phyloP scores from a whole-genome alignment of 2,797 vertebrate genomes.

The Sorex maritimensis region DNA sequence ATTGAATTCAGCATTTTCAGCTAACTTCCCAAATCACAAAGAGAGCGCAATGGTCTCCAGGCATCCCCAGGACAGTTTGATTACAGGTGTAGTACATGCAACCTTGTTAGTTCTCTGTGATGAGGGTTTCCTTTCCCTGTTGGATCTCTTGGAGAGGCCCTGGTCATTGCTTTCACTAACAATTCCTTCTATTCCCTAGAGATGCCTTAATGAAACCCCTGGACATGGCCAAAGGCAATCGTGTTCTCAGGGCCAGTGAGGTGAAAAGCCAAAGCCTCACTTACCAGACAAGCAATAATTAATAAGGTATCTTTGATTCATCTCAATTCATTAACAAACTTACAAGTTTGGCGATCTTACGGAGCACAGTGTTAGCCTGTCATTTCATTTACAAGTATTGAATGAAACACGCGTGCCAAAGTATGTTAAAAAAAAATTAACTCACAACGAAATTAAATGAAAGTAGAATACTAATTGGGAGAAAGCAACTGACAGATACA shows the following conservation, averaged over 20 bases:
- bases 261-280: slow-evolving; percentile 95
- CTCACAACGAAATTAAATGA: slow-evolving; percentile 91
- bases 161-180: slow-evolving; percentile 96
- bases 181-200: slow-evolving; percentile 96
- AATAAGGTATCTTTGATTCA: slow-evolving; percentile 94
- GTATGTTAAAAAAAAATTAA: slow-evolving; percentile 88
- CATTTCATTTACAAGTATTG: slow-evolving; percentile 90
- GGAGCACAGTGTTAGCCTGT: slow-evolving; percentile 86
- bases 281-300: slow-evolving; percentile 94
- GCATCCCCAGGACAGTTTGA: slow-evolving; percentile 92
- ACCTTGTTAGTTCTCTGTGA: slow-evolving; percentile 92
- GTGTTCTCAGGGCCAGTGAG: slow-evolving; percentile 94
- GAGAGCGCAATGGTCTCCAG: slow-evolving; percentile 89
- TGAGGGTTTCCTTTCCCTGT: slow-evolving; percentile 91
- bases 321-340: slow-evolving; percentile 94
- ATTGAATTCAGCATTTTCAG: slow-evolving; percentile 92
- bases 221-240: slow-evolving; percentile 97
- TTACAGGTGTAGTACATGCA: slow-evolving; percentile 94
- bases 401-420: slow-evolving; percentile 90
- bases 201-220: slow-evolving; percentile 97
- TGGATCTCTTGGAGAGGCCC: slow-evolving; percentile 90
- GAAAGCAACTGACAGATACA: slow-evolving; percentile 90
- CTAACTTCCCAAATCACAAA: slow-evolving; percentile 92
- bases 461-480: slow-evolving; percentile 91
- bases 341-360: slow-evolving; percentile 87